Percentiles rank a stretch among this genome's conserved stretches.
Conservation (phyloP, 1,140 invertebrate species). For the Maniola jurtina region DNA sequence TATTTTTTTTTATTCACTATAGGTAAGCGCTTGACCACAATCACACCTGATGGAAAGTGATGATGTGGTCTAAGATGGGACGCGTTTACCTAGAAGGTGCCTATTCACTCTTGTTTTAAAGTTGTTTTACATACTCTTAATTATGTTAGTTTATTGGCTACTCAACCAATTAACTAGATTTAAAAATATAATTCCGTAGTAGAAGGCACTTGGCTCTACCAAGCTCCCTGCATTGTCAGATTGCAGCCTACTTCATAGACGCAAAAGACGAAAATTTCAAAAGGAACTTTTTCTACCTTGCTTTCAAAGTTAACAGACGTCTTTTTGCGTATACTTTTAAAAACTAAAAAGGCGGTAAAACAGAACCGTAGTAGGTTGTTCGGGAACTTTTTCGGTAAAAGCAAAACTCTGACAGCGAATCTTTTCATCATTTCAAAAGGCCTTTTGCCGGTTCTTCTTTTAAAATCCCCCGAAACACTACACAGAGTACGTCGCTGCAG, state of each 20-base stretch:
- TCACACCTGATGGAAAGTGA: too few relatives aligned
- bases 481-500: constrained; percentile 40
- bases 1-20: too few relatives aligned
- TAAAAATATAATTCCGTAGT: too few relatives aligned
- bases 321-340: constrained; percentile 16
- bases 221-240: background rate
- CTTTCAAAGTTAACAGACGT: constrained; percentile 4
- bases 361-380: constrained; percentile 20
- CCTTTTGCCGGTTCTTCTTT: constrained; percentile 36
- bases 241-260: background rate
- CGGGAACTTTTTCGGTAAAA: constrained; percentile 29
- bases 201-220: too few relatives aligned
- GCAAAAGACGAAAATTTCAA: constrained; percentile 4
- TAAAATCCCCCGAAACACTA: constrained; percentile 37
- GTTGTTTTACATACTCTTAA: too few relatives aligned
- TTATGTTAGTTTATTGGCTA: too few relatives aligned
- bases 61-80: too few relatives aligned
- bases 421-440: constrained; percentile 39
- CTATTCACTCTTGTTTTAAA: too few relatives aligned
- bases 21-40: too few relatives aligned
- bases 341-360: constrained; percentile 19
- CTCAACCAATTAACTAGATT: too few relatives aligned
- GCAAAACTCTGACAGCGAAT: constrained; percentile 32
- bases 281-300: constrained; percentile 7
- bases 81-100: too few relatives aligned